Conservation (phyloP, 2,888 invertebrate species). For the Drosophila limbata region DNA sequence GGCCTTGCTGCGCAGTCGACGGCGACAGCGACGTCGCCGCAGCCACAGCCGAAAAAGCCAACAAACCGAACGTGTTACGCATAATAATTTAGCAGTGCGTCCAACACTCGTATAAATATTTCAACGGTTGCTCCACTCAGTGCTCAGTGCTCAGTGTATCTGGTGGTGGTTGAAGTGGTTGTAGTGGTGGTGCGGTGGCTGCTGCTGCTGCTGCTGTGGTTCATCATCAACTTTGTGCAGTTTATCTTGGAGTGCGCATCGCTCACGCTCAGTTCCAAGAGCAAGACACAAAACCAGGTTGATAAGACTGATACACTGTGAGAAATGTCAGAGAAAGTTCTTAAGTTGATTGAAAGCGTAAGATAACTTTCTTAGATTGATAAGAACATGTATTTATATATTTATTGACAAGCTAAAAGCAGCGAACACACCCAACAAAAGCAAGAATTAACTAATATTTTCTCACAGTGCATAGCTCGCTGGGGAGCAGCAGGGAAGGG, state of each 20-base stretch:
- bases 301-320: constrained; percentile 60
- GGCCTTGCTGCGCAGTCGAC: constrained; percentile 44
- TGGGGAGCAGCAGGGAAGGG: not conserved
- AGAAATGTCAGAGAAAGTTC: not conserved
- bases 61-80: constrained; percentile 81
- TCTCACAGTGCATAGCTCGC: not conserved
- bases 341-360: not conserved
- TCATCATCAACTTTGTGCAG: constrained; percentile 62
- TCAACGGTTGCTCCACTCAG: constrained; percentile 58
- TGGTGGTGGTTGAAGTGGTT: not conserved
- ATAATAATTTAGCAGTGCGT: constrained; percentile 74
- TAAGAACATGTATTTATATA: no score
- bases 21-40: constrained; percentile 18
- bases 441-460: not conserved
- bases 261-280: constrained; percentile 49
- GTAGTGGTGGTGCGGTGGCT: not conserved
- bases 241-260: constrained; percentile 71
- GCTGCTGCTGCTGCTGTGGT: constrained; percentile 34
- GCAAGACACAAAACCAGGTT: constrained; percentile 36
- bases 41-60: constrained; percentile 69
- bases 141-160: constrained; percentile 1
- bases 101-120: constrained; percentile 68
- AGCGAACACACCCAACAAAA: no score
- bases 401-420: no score
- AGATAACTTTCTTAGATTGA: not conserved